Evolutionary conservation across 1,140 invertebrate genomes (phyloP), one percentile per base, ranked within the genome.

Genomic region (Philotrypesis tridentata): DNA sequence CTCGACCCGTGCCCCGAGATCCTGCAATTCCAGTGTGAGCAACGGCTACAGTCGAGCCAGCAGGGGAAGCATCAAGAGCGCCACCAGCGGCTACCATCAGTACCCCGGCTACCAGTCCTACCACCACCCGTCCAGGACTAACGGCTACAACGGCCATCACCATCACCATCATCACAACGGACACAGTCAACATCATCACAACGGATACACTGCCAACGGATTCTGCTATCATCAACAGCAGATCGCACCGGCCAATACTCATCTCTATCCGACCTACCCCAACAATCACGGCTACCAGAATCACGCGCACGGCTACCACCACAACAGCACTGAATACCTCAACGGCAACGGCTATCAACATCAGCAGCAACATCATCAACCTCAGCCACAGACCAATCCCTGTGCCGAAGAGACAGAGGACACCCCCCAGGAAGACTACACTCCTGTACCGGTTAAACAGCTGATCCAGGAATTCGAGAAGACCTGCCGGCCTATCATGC

Each of bases 381-480:
- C 70, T 61, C 29, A 82, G 40, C 63, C 21, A 17, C 31, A 75
- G 31, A 1, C 21, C 0, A 33, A 61, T 4, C 6, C 5, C 12
- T 29, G 43, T 55, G 33, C 29, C 14, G 81, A 78, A 1, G 75
- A 78, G 40, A 9, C 76, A 29, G 88, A 90, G 11, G 79, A 72
- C 0, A 79, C 60, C 23, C 87, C 88, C 4, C 86, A 91, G 14
- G 90, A 88, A 65, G 91, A 92, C 14, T 94, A 94, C 83, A 92
- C 92, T 9, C 93, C 93, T 76, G 87, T 94, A 6, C 94, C 94
- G 9, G 94, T 95, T 0, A 94, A 93, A 84, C 93, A 93, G 29
- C 84, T 95, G 23, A 95, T 95, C 68, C 91, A 93, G 75, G 93
- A 92, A 77, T 95, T 95, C 84, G 94, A 95, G 84, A 92, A 94